Evolutionary conservation across 2,797 vertebrate species (phyloP).

Genomic region (Bradypodion pumilum): DNA sequence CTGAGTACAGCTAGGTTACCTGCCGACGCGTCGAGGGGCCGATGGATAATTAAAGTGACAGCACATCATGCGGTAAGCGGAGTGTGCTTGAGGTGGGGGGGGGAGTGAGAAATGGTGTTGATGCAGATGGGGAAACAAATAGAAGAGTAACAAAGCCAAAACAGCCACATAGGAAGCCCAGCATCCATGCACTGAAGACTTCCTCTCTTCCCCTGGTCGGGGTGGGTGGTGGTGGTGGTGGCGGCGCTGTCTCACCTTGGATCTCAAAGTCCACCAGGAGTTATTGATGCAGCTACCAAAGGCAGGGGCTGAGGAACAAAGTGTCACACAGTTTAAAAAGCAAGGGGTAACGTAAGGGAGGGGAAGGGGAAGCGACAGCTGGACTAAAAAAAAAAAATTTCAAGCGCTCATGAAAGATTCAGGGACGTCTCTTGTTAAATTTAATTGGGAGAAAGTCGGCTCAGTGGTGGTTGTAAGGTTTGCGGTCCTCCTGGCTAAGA

Average conservation of each 20-base stretch:
- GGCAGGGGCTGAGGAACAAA: constrained; percentile 37
- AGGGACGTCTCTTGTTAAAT: constrained; percentile 76
- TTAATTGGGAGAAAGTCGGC: constrained; percentile 78
- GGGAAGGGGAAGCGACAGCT: constrained; percentile 47
- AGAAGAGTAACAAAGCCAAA: neutral
- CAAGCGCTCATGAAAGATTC: constrained; percentile 77
- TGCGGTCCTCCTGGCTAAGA: constrained; percentile 71
- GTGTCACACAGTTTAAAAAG: constrained; percentile 9
- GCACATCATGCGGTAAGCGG: constrained; percentile 22
- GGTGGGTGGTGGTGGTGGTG: too few species aligned
- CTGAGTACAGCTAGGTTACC: constrained; percentile 60
- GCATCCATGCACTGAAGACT: accelerated
- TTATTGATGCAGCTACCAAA: constrained; percentile 19
- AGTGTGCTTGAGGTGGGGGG: neutral
- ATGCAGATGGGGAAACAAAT: constrained; percentile 13
- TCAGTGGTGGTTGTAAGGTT: constrained; percentile 56
- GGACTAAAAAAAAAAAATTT: constrained; percentile 67
- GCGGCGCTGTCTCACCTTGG: accelerated
- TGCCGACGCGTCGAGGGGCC: constrained; percentile 49
- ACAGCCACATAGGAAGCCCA: neutral
- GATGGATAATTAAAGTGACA: constrained; percentile 73
- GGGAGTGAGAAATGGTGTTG: neutral
- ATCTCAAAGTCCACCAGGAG: neutral
- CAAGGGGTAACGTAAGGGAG: neutral
- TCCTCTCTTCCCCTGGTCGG: neutral